Percentiles rank a stretch among this genome's conserved stretches.
These are phyloP conservation scores for Yponomeuta cagnagella DNA, from an alignment of 2,888 invertebrate genomes.

Conservation along the genomic window DNA sequence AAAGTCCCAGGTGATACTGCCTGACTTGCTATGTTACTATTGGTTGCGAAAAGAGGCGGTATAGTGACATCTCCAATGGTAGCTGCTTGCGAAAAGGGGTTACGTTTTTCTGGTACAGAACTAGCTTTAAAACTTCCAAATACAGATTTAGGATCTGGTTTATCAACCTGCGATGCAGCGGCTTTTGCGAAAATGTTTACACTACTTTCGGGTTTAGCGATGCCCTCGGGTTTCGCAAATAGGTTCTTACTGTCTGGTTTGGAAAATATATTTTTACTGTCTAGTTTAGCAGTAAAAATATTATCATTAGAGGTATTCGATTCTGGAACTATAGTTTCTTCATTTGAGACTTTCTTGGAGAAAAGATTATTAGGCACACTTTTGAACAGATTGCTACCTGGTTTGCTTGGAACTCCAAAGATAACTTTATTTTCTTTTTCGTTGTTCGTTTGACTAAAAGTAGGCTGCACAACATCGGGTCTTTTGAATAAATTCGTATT, in stretches of 20 bases:
- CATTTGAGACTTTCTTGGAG: slow-evolving; percentile 1
- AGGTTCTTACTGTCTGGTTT: slow-evolving; percentile 17
- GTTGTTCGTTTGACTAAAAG: slow-evolving; percentile 26
- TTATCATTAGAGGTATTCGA: slow-evolving; percentile 23
- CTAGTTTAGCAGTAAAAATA: slow-evolving; percentile 22
- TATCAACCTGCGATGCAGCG: slow-evolving; percentile 24
- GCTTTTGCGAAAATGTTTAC: slow-evolving; percentile 45
- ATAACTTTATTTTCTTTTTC: slow-evolving; percentile 5
- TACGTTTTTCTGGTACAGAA: slow-evolving; percentile 24
- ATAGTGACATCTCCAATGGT: slow-evolving; percentile 17
- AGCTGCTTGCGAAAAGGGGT: slow-evolving; percentile 32
- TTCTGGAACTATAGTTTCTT: slow-evolving; percentile 12
- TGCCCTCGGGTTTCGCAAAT: slow-evolving; percentile 31
- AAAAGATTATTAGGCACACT: slow-evolving; percentile 9
- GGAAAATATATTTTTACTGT: slow-evolving; percentile 19
- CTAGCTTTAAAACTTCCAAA: slow-evolving; percentile 41
- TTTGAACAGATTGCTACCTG: neutral
- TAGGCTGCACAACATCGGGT: slow-evolving; percentile 22
- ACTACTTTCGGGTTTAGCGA: slow-evolving; percentile 30
- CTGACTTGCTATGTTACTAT: slow-evolving; percentile 32
- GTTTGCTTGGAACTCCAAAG: neutral
- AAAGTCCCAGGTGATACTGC: slow-evolving; percentile 51
- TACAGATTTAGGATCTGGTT: slow-evolving; percentile 37
- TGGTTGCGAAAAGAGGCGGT: slow-evolving; percentile 33
- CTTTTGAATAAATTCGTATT: slow-evolving; percentile 9